Base-by-base conservation (phyloP, 2,113 vertebrate genomes). In the Plecotus auritus region DNA sequence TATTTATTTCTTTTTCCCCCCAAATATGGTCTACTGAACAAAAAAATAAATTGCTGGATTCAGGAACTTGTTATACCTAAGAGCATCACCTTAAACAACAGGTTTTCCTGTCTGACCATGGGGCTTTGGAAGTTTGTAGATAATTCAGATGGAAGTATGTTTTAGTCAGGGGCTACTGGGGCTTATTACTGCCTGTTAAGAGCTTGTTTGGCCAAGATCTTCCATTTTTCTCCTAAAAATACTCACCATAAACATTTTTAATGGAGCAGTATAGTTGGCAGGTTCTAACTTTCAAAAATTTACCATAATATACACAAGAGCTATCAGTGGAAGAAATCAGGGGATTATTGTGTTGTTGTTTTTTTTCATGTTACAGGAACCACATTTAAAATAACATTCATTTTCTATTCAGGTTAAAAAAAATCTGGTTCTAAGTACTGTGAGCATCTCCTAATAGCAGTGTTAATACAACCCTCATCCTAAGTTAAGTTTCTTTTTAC, bases 351-450 rank as follows among this genome's bases (percentile, higher is more conserved):
- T 42, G 20, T 93, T 88, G 74, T 94, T 17, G 32, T 5, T 9
- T 49, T 30, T 93, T 93, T 84, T 95, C 30, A 67, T 87, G 18
- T 82, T 77, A 78, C 1, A 85, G 35, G 32, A 90, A 22, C 4
- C n/a, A 91, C 12, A 73, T 85, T 85, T 93, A 88, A 81, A 59
- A 85, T 64, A 93, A 14, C 26, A 90, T 89, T 94, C 87, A 69
- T 86, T 92, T 95, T 83, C 35, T 91, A 80, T 76, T 90, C 82
- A 91, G 70, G 78, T 81, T 77, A 64, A 96, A 94, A 22, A 80
- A 96, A 96, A 93, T 49, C 30, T 93, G 54, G 81, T 95, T 90
- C 20, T 22, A 95, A 96, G 64, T 87, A 82, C 64, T 94, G 0
- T 87, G 56, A 90, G 56, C 10, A 96, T 90, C 51, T 91, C 47